A percentile compares a stretch with the other conserved stretches of the same genome.
phyloP scores from a whole-genome alignment of 2,888 invertebrate species.

The Sinelater perroti region DNA sequence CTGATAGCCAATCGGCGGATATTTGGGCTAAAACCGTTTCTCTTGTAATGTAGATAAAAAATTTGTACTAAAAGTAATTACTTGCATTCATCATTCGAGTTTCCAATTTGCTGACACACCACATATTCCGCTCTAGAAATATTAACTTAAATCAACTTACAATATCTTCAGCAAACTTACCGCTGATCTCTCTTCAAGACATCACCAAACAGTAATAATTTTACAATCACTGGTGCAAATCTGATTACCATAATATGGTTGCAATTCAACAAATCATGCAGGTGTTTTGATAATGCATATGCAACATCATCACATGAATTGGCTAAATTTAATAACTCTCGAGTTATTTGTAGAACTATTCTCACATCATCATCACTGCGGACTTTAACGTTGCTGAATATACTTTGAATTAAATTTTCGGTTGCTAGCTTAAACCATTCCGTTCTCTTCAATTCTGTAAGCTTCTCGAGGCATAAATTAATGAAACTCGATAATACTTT shows the following conservation, averaged over 20 bases:
- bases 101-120: constrained; percentile 39
- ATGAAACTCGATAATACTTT: constrained; percentile 14
- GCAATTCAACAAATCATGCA: constrained; percentile 21
- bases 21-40: constrained; percentile 44
- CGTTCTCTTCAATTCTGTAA: constrained; percentile 24
- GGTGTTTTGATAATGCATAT: constrained; percentile 28
- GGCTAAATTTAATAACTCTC: constrained; percentile 25
- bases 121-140: constrained; percentile 51
- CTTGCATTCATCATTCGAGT: background rate
- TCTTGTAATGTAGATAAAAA: background rate
- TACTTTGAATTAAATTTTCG: constrained; percentile 18
- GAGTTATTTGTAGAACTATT: constrained; percentile 1
- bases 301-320: constrained; percentile 27
- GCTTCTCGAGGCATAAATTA: constrained; percentile 10
- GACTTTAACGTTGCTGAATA: constrained; percentile 23
- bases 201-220: constrained; percentile 63
- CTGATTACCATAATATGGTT: constrained; percentile 2
- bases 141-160: background rate
- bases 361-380: background rate
- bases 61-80: background rate
- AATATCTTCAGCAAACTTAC: constrained; percentile 50
- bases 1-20: constrained; percentile 29
- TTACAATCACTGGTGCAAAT: constrained; percentile 60
- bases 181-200: constrained; percentile 66
- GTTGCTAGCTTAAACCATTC: constrained; percentile 24